Conservation (phyloP, 1,140 invertebrate genomes). For the Drosophila kanapiae region DNA sequence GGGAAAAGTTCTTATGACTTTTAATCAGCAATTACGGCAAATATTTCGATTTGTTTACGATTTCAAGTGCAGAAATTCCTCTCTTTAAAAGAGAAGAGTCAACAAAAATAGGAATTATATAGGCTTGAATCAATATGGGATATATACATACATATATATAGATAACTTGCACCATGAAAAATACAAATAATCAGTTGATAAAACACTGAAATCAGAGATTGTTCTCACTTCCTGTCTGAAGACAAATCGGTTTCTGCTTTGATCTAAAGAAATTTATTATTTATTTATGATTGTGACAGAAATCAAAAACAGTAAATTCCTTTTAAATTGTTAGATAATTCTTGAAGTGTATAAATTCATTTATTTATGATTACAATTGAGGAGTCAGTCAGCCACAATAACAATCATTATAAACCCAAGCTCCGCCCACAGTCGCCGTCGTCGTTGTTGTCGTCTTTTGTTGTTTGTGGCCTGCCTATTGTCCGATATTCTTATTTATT, state of each 20-base stretch:
- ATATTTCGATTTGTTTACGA: background rate
- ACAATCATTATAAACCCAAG: conserved; percentile 26
- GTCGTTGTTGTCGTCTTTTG: conserved; percentile 9
- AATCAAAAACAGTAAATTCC: background rate
- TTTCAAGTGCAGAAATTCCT: background rate
- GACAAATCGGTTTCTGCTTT: background rate
- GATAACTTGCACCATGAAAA: background rate
- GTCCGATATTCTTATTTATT: conserved; percentile 38
- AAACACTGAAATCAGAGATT: background rate
- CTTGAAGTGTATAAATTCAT: conserved; percentile 30
- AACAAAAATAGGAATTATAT: background rate
- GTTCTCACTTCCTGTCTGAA: background rate
- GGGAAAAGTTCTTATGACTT: background rate
- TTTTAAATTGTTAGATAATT: background rate
- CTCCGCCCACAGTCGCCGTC: conserved; percentile 28
- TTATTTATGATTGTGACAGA: conserved; percentile 11
- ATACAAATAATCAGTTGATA: background rate
- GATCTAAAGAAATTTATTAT: conserved; percentile 5
- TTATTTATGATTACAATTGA: conserved; percentile 48
- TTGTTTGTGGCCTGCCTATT: conserved; percentile 21
- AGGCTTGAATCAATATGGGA: too few relatives aligned
- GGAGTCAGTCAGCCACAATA: conserved; percentile 41
- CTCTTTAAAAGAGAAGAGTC: background rate
- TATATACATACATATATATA: background rate
- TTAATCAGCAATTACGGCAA: background rate